Conservation (phyloP, 2,888 invertebrate genomes). For the Bruchidius siliquastri region DNA sequence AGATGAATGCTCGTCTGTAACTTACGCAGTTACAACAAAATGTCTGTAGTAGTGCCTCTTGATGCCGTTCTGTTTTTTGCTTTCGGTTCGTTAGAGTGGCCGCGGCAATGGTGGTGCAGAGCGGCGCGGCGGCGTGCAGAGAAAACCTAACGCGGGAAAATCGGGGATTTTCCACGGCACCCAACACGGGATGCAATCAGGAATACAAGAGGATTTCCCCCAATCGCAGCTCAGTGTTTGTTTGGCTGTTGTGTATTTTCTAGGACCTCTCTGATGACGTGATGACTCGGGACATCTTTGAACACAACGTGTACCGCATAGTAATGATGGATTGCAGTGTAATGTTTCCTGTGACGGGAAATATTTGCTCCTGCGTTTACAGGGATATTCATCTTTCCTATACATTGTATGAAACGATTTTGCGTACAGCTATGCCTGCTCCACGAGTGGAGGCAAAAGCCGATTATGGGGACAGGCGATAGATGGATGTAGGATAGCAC, state of each 20-base stretch:
- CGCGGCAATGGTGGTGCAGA: conserved; percentile 3
- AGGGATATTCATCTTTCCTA: neutral
- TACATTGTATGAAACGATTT: neutral
- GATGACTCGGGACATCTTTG: neutral
- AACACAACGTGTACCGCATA: neutral
- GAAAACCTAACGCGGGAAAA: neutral
- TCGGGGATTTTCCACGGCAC: neutral
- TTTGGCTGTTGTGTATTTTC: neutral
- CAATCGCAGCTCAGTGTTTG: neutral
- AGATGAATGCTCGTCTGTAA: no score
- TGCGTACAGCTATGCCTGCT: no score
- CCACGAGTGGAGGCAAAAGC: no score
- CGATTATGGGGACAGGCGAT: conserved; percentile 13
- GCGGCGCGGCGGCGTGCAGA: neutral
- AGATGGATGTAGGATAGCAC: conserved; percentile 42
- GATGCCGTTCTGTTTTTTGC: conserved; percentile 3
- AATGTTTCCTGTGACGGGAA: neutral
- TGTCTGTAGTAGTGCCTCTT: neutral
- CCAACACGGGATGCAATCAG: neutral
- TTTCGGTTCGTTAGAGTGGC: conserved; percentile 5
- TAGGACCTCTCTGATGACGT: neutral
- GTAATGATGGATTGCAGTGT: neutral
- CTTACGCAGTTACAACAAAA: no score
- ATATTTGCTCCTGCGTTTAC: neutral
- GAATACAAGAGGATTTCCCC: neutral